A percentile compares a stretch with the other conserved stretches of the same genome.
Evolutionary conservation across 2,888 invertebrate genomes (phyloP).

Genomic region (Eremobia ochroleuca): DNA sequence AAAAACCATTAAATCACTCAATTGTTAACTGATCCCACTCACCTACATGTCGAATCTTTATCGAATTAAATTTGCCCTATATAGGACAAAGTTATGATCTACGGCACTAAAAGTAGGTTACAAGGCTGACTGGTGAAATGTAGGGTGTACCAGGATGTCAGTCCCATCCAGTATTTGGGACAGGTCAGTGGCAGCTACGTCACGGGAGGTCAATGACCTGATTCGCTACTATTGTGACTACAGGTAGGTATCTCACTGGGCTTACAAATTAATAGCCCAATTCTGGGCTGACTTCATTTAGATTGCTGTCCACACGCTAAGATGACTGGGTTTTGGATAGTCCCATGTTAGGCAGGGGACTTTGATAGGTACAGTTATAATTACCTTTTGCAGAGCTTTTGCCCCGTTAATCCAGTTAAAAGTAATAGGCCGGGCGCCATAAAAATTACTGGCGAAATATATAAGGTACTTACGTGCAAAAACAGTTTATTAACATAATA

Average conservation of each 20-base stretch:
- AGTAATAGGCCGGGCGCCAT: not conserved
- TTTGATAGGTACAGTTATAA: not conserved
- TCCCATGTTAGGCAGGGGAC: too few species aligned
- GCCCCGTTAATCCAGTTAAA: not conserved
- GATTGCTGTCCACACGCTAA: not conserved
- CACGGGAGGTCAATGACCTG: conserved; percentile 19
- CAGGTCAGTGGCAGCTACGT: conserved; percentile 30
- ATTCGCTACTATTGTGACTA: not conserved
- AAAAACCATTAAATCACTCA: conserved; percentile 4
- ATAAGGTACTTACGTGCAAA: not conserved
- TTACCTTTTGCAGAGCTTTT: not conserved
- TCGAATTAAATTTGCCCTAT: conserved; percentile 19
- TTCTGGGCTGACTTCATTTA: not conserved
- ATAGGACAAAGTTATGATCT: not conserved
- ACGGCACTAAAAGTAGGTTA: conserved; percentile 24
- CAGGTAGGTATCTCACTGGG: not conserved
- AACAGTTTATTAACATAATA: not conserved
- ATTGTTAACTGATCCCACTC: conserved; percentile 7
- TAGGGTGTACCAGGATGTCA: conserved; percentile 54
- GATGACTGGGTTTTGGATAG: not conserved
- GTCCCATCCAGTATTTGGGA: conserved; percentile 24
- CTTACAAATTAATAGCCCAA: not conserved
- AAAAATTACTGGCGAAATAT: not conserved
- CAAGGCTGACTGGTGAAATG: conserved; percentile 12
- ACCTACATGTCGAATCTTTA: not conserved